Base-by-base conservation (phyloP, 2,888 invertebrate genomes). In the Micoletzkya japonica region DNA sequence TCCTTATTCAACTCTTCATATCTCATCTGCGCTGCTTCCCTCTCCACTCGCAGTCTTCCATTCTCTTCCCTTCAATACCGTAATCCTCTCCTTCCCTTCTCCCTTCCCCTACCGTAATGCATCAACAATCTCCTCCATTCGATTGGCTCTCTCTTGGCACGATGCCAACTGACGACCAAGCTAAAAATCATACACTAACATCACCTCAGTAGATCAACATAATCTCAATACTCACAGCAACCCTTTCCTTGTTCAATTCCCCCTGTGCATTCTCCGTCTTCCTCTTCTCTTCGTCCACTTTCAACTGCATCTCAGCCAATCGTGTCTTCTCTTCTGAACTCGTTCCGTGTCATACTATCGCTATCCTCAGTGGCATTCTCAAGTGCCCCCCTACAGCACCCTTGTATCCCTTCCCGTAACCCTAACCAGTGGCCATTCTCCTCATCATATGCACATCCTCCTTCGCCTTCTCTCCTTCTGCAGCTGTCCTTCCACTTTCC, bases 11-110 rank as follows among this genome's bases (percentile, higher is more conserved):
- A 17, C 36, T 58, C 68, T 10, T 30, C 68, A 24, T 34, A 32
- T 10, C 68, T 44, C 50, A 49, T 34, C 58, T 68, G 58, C 2
- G 68, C 68, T 3, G 68, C 36, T 28, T 68, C 68, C 39, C 68
- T 32, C 6, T 57, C 68, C 32, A n/a, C 20, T 14, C 68, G 54
- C 28, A 68, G 34, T n/a, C 59, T 58, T 14, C 26, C 32, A 30
- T 57, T 58, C 68, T 68, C 68, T 10, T 59, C 68, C 14, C 64
- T 64, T 24, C n/a, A n/a, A n/a, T n/a, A n/a, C n/a, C n/a, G n/a
- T n/a, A n/a, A n/a, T n/a, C n/a, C n/a, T n/a, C n/a, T n/a, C n/a
- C n/a, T n/a, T n/a, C n/a, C n/a, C n/a, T n/a, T n/a, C n/a, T n/a
- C n/a, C 24, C 6, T 10, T 6, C 2, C 34, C 64, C 0, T 32